Evolutionary conservation across 2,113 vertebrate genomes (phyloP).

Genomic region (Thamnophis sirtalis): DNA sequence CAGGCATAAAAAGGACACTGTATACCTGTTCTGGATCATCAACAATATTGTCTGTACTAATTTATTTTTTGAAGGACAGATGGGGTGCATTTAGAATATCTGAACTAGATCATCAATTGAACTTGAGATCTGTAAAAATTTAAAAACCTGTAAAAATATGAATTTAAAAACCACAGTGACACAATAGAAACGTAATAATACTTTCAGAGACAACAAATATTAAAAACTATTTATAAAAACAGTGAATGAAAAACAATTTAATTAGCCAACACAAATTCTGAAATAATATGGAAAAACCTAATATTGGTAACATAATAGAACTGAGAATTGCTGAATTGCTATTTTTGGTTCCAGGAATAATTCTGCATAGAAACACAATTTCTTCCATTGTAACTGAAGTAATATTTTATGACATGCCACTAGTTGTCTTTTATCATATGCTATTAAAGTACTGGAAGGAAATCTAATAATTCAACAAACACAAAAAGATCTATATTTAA

Average conservation of each 20-base stretch:
- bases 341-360: not conserved
- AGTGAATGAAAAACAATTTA: not conserved
- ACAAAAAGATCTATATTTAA: not conserved
- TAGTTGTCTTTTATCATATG: not conserved
- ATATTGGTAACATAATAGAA: not conserved
- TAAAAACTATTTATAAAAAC: not conserved
- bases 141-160: not conserved
- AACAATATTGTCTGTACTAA: not conserved
- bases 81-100: not conserved
- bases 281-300: conserved; percentile 32
- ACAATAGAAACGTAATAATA: not conserved
- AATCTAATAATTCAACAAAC: not conserved
- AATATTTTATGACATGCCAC: conserved; percentile 26
- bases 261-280: conserved; percentile 7
- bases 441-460: not conserved
- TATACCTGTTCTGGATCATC: not conserved
- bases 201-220: not conserved
- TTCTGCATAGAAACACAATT: not conserved
- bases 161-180: not conserved
- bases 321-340: not conserved
- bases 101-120: not conserved
- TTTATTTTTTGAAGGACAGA: not conserved
- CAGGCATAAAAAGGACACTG: not conserved
- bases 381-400: conserved; percentile 40
- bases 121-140: not conserved